Evolutionary conservation across 2,888 invertebrate genomes (phyloP).

Genomic region (Diadromus collaris): DNA sequence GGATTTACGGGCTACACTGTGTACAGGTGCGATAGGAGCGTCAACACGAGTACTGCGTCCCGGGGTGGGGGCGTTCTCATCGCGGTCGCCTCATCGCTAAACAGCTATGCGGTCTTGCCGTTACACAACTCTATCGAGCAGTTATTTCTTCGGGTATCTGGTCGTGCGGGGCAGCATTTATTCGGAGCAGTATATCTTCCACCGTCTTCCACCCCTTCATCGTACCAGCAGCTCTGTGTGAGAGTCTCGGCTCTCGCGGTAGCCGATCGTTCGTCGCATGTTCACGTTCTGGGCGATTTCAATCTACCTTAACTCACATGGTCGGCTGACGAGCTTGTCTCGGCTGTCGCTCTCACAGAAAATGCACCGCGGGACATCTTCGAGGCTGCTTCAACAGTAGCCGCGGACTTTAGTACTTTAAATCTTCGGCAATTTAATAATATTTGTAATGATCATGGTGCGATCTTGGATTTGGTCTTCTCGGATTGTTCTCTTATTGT

Average conservation of each 20-base stretch:
- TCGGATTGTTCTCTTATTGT: not conserved
- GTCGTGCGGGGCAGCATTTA: not conserved
- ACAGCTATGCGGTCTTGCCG: not conserved
- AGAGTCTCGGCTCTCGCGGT: not conserved
- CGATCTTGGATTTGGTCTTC: not conserved
- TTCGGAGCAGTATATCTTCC: not conserved
- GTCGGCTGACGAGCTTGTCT: not conserved
- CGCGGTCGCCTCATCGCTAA: constrained; percentile 2
- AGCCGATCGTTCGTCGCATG: not conserved
- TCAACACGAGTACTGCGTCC: not conserved
- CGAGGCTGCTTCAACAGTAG: not conserved
- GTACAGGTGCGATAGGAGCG: constrained; percentile 8
- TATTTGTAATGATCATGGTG: no score
- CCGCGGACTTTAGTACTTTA: no score
- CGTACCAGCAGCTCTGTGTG: not conserved
- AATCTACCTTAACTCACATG: not conserved
- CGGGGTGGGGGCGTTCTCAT: constrained; percentile 17
- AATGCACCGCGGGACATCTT: no score
- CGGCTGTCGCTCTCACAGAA: not conserved
- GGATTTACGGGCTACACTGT: not conserved
- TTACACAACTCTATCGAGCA: not conserved
- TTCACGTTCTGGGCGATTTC: not conserved
- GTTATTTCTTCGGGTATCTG: not conserved
- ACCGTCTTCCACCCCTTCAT: not conserved
- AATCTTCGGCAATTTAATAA: no score